Evolutionary conservation across 2,888 invertebrate species (phyloP), one percentile per base, ranked within the genome.

Genomic region (Caenorhabditis angaria): DNA sequence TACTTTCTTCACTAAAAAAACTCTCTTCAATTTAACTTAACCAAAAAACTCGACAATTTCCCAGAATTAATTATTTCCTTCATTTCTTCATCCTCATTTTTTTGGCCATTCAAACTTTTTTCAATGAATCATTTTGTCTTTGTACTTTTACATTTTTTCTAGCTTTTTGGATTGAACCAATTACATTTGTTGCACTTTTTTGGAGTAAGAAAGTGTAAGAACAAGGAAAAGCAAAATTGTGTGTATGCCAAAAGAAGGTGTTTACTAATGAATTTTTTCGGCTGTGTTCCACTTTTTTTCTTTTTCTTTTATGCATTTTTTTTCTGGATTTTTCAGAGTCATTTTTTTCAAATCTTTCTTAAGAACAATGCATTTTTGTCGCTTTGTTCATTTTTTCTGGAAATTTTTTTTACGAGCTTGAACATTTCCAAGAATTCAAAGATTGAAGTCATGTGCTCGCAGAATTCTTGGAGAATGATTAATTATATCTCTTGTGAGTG

Each of bases 61-160:
- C 32, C 32, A 32, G 32, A 41, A 41, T 41, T 41, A 41, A 41
- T 41, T 41, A 41, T 41, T 41, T 41, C 41, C 41, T 41, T 18
- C 18, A 18, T 41, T 41, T 41, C 18, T 41, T 6, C 18, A 12
- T 14, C 10, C 18, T 12, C 41, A 12, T 41, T 41, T 41, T 41
- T 41, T 12, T 41, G n/a, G 41, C 41, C 32, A 32, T 32, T 32
- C 32, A 32, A 32, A 5, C 10, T 32, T 32, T 32, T 32, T 32
- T 10, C n/a, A n/a, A n/a, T n/a, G n/a, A n/a, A n/a, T 32, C 32
- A 10, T 32, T 10, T 32, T 10, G 5, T 10, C 32, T 32, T 32
- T 32, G 32, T 32, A 32, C 32, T 32, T 32, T 32, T 32, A 5
- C 5, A 32, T 5, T 10, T 32, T 10, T 5, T 32, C 5, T 8